A percentile compares a stretch with the other conserved stretches of the same genome.
Conservation (phyloP, 2,888 invertebrate species). For the Eupelmus urozonus region DNA sequence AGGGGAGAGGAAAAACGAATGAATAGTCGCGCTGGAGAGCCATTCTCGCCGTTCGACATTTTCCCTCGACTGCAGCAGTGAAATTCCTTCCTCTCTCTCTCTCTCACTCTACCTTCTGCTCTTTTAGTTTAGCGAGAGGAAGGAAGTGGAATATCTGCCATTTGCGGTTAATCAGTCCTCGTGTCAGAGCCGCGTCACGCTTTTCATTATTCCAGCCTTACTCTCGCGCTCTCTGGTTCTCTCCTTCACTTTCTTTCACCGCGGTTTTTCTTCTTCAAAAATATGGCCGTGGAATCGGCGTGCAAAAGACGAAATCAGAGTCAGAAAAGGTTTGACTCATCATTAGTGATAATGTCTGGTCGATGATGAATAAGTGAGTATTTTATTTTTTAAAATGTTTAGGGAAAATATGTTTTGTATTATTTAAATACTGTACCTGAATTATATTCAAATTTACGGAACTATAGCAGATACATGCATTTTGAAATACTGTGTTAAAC, state of each 20-base stretch:
- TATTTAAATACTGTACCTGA: no score
- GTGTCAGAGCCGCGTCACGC: conserved; percentile 56
- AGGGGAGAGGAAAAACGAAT: conserved; percentile 58
- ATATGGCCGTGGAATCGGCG: neutral
- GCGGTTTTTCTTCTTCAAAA: neutral
- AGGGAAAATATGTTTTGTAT: no score
- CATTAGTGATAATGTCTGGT: conserved; percentile 12
- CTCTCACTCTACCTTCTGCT: conserved; percentile 27
- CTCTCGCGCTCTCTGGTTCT: conserved; percentile 9
- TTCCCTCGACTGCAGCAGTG: conserved; percentile 50
- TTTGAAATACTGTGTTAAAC: no score
- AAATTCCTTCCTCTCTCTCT: conserved; percentile 59
- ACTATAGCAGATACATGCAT: no score
- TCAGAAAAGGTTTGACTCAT: conserved; percentile 7
- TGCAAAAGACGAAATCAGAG: conserved; percentile 6
- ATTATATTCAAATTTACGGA: no score
- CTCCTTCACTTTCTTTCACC: conserved; percentile 22
- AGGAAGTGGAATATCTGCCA: conserved; percentile 55
- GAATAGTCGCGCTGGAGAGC: conserved; percentile 61
- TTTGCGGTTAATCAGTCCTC: conserved; percentile 60
- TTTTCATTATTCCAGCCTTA: conserved; percentile 59
- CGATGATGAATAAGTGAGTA: no score
- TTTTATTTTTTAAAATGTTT: no score
- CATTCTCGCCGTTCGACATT: conserved; percentile 57
- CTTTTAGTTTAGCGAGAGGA: conserved; percentile 16